A percentile compares a stretch with the other conserved stretches of the same genome.
Conservation (phyloP, 1,140 invertebrate genomes). For the Melitaea cinxia region DNA sequence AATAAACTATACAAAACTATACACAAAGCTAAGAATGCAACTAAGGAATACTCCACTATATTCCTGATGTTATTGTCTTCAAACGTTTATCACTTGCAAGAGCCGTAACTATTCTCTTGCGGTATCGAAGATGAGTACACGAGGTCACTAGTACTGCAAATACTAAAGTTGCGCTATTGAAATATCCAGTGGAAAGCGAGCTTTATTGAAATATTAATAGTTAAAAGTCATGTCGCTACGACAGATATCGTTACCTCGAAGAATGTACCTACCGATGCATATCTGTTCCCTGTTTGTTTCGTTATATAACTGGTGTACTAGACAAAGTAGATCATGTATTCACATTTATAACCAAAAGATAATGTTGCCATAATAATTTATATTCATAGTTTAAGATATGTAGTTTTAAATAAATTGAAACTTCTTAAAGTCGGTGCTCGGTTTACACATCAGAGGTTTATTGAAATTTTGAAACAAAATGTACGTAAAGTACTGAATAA, state of each 20-base stretch:
- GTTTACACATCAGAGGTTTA: slow-evolving; percentile 57
- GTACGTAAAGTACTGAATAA: slow-evolving; percentile 8
- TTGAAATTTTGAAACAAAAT: slow-evolving; percentile 15
- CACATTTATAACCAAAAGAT: slow-evolving; percentile 72
- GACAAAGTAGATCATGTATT: slow-evolving; percentile 37
- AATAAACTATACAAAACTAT: too few species aligned
- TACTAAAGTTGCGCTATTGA: not conserved
- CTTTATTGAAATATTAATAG: not conserved
- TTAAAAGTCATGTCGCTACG: not conserved
- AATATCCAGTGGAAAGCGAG: not conserved
- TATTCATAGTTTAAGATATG: slow-evolving; percentile 52
- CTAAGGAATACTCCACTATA: too few species aligned
- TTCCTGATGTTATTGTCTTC: too few species aligned
- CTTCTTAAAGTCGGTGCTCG: slow-evolving; percentile 60
- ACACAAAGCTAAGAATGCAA: too few species aligned
- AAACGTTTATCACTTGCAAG: not conserved
- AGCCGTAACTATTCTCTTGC: not conserved
- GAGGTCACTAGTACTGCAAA: not conserved
- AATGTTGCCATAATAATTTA: slow-evolving; percentile 76
- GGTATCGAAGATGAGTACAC: not conserved
- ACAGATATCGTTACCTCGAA: slow-evolving; percentile 26
- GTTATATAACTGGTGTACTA: not conserved
- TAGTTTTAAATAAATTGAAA: slow-evolving; percentile 48
- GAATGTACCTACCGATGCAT: slow-evolving; percentile 53
- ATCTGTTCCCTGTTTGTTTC: slow-evolving; percentile 43